Percentiles rank a stretch among this genome's conserved stretches.
These are phyloP conservation scores for Arvicola amphibius DNA, from an alignment of 2,797 vertebrate species.

Conservation along the genomic window DNA sequence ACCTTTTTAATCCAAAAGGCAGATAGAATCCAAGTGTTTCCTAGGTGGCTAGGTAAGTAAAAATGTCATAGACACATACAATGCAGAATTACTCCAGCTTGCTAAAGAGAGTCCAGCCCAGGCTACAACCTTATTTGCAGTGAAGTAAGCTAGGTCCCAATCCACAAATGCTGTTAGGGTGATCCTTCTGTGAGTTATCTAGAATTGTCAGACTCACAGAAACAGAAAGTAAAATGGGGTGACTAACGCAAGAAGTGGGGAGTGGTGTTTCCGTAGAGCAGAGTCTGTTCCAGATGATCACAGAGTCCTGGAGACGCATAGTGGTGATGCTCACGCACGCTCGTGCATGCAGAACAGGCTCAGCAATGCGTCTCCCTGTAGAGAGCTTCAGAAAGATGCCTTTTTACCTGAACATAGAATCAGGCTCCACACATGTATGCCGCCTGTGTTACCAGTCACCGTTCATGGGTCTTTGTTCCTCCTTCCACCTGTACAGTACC, in stretches of 20 bases:
- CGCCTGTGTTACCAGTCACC: not conserved
- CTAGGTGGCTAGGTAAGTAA: not conserved
- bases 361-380: not conserved
- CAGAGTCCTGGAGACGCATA: not conserved
- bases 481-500: not conserved
- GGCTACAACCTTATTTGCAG: not conserved
- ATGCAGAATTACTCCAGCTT: not conserved
- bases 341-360: not conserved
- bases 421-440: not conserved
- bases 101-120: not conserved
- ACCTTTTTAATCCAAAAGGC: not conserved
- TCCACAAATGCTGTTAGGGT: not conserved
- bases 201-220: not conserved
- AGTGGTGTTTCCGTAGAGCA: not conserved
- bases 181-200: not conserved
- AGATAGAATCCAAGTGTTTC: not conserved
- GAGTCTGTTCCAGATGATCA: not conserved
- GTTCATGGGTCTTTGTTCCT: not conserved
- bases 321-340: not conserved
- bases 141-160: not conserved
- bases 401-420: conserved; percentile 26
- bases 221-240: not conserved
- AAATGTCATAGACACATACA: not conserved
- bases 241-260: not conserved
- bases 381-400: not conserved